phyloP scores from a whole-genome alignment of 2,113 vertebrate genomes.

The Pandion haliaetus region DNA sequence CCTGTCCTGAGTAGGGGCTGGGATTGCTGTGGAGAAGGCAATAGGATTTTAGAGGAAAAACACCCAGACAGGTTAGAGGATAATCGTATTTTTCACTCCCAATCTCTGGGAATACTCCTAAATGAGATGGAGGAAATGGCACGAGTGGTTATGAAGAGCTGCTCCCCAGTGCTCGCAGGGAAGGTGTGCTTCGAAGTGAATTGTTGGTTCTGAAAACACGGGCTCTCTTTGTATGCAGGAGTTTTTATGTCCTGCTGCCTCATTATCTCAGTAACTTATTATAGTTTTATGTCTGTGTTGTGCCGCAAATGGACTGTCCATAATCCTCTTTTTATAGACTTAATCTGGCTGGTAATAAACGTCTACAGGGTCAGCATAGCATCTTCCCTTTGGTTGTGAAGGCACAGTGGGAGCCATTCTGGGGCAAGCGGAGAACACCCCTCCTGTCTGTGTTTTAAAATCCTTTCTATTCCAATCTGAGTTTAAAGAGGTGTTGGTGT shows the following conservation, averaged over 20 bases:
- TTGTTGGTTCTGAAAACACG: not conserved
- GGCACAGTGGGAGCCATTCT: not conserved
- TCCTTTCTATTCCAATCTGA: not conserved
- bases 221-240: not conserved
- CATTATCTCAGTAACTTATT: constrained; percentile 41
- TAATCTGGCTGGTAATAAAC: constrained; percentile 3
- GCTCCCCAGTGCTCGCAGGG: not conserved
- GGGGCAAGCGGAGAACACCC: not conserved
- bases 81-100: not conserved
- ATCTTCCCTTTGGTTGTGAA: not conserved
- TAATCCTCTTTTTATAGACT: constrained; percentile 45
- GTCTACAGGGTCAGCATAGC: not conserved
- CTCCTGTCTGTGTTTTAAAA: not conserved
- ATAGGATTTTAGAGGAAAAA: not conserved
- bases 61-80: not conserved
- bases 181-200: not conserved
- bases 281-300: constrained; percentile 22
- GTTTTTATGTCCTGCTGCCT: constrained; percentile 24
- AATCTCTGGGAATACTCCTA: not conserved
- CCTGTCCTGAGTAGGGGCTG: not conserved
- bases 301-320: constrained; percentile 27
- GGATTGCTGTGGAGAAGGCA: not conserved
- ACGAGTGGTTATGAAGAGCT: accelerated
- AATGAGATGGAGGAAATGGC: not conserved
- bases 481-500: not conserved